These are phyloP conservation scores for Tupaia chinensis DNA, from an alignment of 2,113 vertebrate species.

Conservation along the genomic window DNA sequence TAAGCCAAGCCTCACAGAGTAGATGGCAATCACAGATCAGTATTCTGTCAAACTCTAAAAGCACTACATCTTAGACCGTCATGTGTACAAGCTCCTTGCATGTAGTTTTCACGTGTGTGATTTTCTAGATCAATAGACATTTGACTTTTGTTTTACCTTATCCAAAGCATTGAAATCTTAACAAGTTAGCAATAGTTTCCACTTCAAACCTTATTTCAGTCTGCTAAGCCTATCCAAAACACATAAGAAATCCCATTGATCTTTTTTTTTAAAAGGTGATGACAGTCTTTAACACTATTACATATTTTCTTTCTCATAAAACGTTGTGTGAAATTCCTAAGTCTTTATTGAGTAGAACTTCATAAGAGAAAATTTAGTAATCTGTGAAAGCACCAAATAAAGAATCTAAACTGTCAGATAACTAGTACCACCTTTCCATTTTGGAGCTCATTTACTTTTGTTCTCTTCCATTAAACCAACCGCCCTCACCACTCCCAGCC, in stretches of 20 bases:
- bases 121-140: not conserved
- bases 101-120: not conserved
- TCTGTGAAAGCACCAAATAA: not conserved
- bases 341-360: not conserved
- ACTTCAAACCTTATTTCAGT: not conserved
- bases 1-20: not conserved
- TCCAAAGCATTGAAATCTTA: not conserved
- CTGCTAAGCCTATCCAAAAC: not conserved
- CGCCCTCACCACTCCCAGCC: not conserved
- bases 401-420: not conserved
- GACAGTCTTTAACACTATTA: not conserved
- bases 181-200: not conserved
- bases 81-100: not conserved
- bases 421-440: not conserved
- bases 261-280: not conserved
- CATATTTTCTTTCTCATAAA: slow-evolving; percentile 35
- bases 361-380: not conserved
- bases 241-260: not conserved
- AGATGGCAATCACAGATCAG: not conserved
- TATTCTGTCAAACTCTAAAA: not conserved
- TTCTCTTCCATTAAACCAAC: slow-evolving; percentile 6
- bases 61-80: not conserved
- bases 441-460: slow-evolving; percentile 1
- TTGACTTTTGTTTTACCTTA: not conserved
- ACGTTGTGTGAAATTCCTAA: not conserved